These are phyloP conservation scores for Rosalia funebris DNA, from an alignment of 2,888 invertebrate genomes.

Conservation along the genomic window DNA sequence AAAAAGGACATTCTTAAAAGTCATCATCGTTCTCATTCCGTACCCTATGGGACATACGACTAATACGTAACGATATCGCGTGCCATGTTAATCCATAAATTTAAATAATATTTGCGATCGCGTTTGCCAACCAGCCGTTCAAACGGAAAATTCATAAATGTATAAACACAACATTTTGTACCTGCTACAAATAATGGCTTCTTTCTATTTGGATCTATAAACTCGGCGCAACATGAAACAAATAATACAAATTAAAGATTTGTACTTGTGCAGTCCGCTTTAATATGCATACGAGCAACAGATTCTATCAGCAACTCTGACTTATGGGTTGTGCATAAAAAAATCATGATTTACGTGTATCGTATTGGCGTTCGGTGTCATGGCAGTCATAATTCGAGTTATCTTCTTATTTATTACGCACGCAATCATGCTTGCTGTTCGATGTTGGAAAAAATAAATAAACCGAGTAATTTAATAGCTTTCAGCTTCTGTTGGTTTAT, in stretches of 20 bases:
- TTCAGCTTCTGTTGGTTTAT: constrained; percentile 48
- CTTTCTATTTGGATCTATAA: constrained; percentile 27
- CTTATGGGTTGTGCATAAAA: constrained; percentile 45
- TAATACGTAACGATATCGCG: constrained; percentile 17
- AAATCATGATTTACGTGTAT: constrained; percentile 58
- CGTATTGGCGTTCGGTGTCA: constrained; percentile 58
- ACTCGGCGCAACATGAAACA: constrained; percentile 37
- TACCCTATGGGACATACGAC: background rate
- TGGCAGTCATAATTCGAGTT: constrained; percentile 61
- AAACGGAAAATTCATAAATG: constrained; percentile 23
- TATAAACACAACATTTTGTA: constrained; percentile 21
- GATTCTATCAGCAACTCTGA: constrained; percentile 53
- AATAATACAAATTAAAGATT: constrained; percentile 38
- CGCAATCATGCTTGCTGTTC: constrained; percentile 45
- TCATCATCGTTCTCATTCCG: background rate
- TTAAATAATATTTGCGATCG: constrained; percentile 27
- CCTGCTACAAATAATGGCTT: background rate
- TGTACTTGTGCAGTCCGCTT: constrained; percentile 18
- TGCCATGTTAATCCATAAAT: constrained; percentile 21
- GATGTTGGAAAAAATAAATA: constrained; percentile 36
- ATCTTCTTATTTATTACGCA: constrained; percentile 58
- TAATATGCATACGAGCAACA: constrained; percentile 38
- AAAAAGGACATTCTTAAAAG: too few species aligned
- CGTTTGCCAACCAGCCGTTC: constrained; percentile 8
- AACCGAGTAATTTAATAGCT: constrained; percentile 48